phyloP scores from a whole-genome alignment of 2,888 invertebrate species.

The Sinopyrophorus schimmeli region DNA sequence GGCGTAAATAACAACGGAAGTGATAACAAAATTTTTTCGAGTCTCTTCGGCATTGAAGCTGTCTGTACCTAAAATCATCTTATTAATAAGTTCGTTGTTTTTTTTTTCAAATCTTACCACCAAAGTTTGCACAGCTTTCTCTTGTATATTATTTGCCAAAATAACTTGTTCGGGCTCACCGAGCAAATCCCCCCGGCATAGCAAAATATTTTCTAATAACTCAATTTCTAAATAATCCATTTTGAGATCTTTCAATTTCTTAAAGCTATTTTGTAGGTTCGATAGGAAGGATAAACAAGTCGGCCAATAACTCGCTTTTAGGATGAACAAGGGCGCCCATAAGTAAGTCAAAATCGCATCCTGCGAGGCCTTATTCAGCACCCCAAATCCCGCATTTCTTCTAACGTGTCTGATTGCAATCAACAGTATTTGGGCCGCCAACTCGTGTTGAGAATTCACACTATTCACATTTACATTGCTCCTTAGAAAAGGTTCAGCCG shows the following conservation, averaged over 20 bases:
- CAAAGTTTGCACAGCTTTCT: slow-evolving; percentile 33
- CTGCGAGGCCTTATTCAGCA: slow-evolving; percentile 58
- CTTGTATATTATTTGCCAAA: slow-evolving; percentile 34
- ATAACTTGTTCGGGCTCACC: slow-evolving; percentile 40
- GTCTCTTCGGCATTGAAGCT: slow-evolving; percentile 38
- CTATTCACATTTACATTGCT: slow-evolving; percentile 30
- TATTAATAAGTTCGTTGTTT: slow-evolving; percentile 8
- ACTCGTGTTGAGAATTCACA: slow-evolving; percentile 56
- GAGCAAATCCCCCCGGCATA: slow-evolving; percentile 49
- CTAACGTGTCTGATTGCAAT: slow-evolving; percentile 62
- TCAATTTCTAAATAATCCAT: slow-evolving; percentile 44
- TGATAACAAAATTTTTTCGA: slow-evolving; percentile 43
- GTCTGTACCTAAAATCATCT: slow-evolving; percentile 33
- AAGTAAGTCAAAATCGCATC: slow-evolving; percentile 60
- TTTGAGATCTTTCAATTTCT: slow-evolving; percentile 39
- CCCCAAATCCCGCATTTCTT: slow-evolving; percentile 59
- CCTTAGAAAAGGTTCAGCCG: slow-evolving; percentile 24
- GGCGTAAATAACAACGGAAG: slow-evolving; percentile 47
- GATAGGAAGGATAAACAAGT: slow-evolving; percentile 52
- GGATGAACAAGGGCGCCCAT: slow-evolving; percentile 64
- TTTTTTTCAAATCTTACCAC: slow-evolving; percentile 32
- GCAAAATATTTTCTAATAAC: slow-evolving; percentile 47
- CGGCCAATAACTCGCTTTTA: slow-evolving; percentile 63
- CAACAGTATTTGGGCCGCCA: slow-evolving; percentile 63
- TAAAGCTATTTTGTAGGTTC: slow-evolving; percentile 39